Conservation (phyloP, 2,888 invertebrate genomes). For the Microchrysa polita region DNA sequence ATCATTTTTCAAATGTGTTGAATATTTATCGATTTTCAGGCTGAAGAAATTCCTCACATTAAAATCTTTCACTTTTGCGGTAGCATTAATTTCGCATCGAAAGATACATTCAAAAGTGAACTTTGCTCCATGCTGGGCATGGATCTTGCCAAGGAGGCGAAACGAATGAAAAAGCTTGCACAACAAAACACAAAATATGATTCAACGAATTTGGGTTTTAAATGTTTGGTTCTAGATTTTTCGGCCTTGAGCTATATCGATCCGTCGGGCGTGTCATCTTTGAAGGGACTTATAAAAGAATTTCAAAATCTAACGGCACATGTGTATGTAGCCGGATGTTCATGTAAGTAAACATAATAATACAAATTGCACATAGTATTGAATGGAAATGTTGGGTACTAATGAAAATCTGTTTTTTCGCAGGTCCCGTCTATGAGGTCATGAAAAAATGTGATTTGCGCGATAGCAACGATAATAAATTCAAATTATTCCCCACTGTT, state of each 20-base stretch:
- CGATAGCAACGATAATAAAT: conserved; percentile 57
- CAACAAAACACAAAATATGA: conserved; percentile 44
- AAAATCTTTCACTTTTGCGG: conserved; percentile 74
- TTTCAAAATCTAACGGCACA: conserved; percentile 66
- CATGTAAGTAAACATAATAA: conserved; percentile 56
- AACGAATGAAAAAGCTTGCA: conserved; percentile 23
- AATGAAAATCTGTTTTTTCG: background rate
- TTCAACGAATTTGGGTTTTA: conserved; percentile 45
- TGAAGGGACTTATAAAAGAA: conserved; percentile 65
- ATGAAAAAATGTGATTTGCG: conserved; percentile 61
- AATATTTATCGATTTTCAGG: conserved; percentile 60
- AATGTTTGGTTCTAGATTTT: conserved; percentile 68
- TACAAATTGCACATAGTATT: background rate
- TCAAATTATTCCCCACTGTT: conserved; percentile 55
- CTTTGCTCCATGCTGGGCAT: conserved; percentile 48
- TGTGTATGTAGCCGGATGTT: conserved; percentile 66
- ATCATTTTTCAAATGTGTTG: too few species aligned
- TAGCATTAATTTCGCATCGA: conserved; percentile 70
- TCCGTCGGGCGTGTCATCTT: conserved; percentile 67
- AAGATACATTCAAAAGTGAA: conserved; percentile 62
- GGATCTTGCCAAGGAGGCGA: conserved; percentile 50
- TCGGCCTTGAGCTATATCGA: conserved; percentile 70
- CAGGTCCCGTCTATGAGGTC: conserved; percentile 60
- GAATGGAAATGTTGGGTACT: background rate
- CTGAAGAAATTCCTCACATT: conserved; percentile 68